These are phyloP conservation scores for Protophormia terraenovae DNA, from an alignment of 2,888 invertebrate species.

Conservation along the genomic window DNA sequence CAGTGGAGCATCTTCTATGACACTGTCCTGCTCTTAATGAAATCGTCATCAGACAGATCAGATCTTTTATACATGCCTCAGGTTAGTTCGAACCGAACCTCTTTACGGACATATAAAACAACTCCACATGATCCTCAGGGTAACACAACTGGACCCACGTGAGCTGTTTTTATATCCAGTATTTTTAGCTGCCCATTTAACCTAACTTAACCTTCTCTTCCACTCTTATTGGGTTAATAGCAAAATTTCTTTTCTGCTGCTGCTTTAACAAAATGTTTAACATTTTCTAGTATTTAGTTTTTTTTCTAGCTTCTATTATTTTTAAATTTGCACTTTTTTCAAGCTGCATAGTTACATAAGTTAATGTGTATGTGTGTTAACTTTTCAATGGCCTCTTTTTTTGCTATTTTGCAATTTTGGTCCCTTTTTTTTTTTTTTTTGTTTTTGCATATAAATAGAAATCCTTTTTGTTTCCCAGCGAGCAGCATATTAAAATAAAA, in stretches of 20 bases:
- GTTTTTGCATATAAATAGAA: neutral
- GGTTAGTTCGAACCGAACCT: too few relatives aligned
- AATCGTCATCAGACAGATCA: too few relatives aligned
- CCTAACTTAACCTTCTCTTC: too few relatives aligned
- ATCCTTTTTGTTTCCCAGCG: neutral
- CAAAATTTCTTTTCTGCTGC: neutral
- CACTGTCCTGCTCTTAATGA: too few relatives aligned
- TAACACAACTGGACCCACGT: too few relatives aligned
- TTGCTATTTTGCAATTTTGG: neutral
- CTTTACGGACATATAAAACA: too few relatives aligned
- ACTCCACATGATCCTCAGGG: too few relatives aligned
- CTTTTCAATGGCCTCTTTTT: conserved; percentile 7
- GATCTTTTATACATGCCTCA: too few relatives aligned
- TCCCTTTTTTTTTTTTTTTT: neutral
- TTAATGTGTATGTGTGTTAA: neutral
- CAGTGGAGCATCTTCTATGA: too few relatives aligned
- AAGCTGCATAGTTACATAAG: neutral
- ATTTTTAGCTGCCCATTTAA: too few relatives aligned
- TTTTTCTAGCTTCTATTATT: neutral
- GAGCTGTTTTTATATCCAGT: too few relatives aligned
- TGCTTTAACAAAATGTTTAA: neutral
- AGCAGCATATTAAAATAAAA: neutral
- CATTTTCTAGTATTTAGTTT: neutral
- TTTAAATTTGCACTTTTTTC: neutral
- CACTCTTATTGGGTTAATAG: neutral